Evolutionary conservation across 2,797 vertebrate genomes (phyloP).

Genomic region (Poecilia wingei): DNA sequence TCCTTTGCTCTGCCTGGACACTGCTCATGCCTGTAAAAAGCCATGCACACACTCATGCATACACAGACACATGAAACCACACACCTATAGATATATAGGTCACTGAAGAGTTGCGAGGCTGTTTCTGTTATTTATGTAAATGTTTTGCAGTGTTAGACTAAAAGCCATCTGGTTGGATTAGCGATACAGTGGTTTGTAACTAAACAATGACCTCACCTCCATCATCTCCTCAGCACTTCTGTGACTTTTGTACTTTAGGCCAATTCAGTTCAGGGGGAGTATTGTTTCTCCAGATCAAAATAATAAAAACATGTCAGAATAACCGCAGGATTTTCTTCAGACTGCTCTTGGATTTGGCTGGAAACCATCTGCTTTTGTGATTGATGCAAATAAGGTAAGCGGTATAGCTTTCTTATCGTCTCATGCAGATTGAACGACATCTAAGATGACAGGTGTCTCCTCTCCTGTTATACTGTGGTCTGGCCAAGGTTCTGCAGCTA

Average conservation of each 20-base stretch:
- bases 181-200: slow-evolving; percentile 47
- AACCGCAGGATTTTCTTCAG: slow-evolving; percentile 47
- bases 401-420: slow-evolving; percentile 42
- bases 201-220: slow-evolving; percentile 66
- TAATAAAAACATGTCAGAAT: slow-evolving; percentile 46
- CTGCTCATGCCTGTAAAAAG: slow-evolving; percentile 29
- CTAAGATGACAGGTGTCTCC: slow-evolving; percentile 63
- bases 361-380: slow-evolving; percentile 39
- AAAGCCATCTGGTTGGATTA: slow-evolving; percentile 39
- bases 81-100: slow-evolving; percentile 19
- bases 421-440: slow-evolving; percentile 46
- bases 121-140: slow-evolving; percentile 30
- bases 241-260: slow-evolving; percentile 31
- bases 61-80: slow-evolving; percentile 5
- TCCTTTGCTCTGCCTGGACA: slow-evolving; percentile 61
- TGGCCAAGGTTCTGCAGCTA: slow-evolving; percentile 38
- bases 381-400: slow-evolving; percentile 51
- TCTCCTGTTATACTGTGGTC: slow-evolving; percentile 50
- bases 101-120: slow-evolving; percentile 2
- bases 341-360: slow-evolving; percentile 32
- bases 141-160: slow-evolving; percentile 17
- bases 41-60: slow-evolving; percentile 12
- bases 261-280: slow-evolving; percentile 42
- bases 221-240: slow-evolving; percentile 49
- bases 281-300: slow-evolving; percentile 53